Conservation (phyloP, 1,140 invertebrate genomes). For the Pseudomyrmex concolor region DNA sequence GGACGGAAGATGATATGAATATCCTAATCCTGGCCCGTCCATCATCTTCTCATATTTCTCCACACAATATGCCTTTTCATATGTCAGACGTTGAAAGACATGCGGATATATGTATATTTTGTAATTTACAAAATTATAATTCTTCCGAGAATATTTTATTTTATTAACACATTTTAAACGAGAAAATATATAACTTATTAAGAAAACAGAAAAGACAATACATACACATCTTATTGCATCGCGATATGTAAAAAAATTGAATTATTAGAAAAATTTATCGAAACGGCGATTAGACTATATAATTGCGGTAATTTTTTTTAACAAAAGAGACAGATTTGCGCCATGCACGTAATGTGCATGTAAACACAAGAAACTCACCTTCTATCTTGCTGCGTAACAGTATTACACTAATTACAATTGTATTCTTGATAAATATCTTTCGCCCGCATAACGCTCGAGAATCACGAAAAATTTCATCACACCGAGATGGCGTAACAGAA, state of each 20-base stretch:
- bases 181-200: no score
- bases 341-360: not conserved
- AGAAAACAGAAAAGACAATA: no score
- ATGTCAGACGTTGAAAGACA: not conserved
- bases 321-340: not conserved
- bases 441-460: conserved; percentile 4
- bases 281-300: not conserved
- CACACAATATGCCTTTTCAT: conserved; percentile 7
- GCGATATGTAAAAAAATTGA: no score
- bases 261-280: not conserved
- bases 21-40: conserved; percentile 89
- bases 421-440: not conserved
- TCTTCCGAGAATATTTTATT: no score
- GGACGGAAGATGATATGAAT: conserved; percentile 94
- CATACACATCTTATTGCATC: no score
- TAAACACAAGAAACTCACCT: conserved; percentile 46
- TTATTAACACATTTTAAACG: no score
- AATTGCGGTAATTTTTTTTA: not conserved
- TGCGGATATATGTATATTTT: not conserved
- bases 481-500: not conserved
- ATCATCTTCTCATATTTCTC: conserved; percentile 64
- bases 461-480: conserved; percentile 6
- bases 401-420: conserved; percentile 5
- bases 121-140: not conserved
- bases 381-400: conserved; percentile 15